phyloP scores from a whole-genome alignment of 2,797 vertebrate genomes.

The Premnoplex brunnescens region DNA sequence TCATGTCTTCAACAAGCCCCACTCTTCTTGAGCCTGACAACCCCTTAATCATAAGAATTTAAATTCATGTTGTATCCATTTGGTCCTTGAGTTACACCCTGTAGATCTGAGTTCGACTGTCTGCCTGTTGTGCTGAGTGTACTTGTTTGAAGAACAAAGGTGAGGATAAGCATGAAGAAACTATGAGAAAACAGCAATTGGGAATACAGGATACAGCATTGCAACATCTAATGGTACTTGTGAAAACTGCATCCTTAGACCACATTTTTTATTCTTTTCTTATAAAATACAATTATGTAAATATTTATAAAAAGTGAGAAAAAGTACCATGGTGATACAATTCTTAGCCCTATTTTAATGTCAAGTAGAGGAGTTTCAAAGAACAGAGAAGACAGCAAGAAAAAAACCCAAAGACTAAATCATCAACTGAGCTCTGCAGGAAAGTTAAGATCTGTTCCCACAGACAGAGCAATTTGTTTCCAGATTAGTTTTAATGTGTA shows the following conservation, averaged over 20 bases:
- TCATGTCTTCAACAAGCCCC: neutral
- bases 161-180: neutral
- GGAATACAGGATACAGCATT: neutral
- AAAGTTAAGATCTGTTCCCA: neutral
- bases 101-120: neutral
- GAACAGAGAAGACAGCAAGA: neutral
- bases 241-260: neutral
- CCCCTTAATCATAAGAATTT: neutral
- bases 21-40: neutral
- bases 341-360: neutral
- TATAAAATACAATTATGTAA: neutral
- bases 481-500: neutral
- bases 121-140: accelerated
- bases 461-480: neutral
- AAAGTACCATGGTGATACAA: neutral
- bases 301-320: neutral
- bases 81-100: neutral
- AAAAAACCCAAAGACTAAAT: neutral
- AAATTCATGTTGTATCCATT: neutral
- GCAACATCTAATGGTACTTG: neutral
- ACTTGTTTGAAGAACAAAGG: neutral
- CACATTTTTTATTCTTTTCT: neutral
- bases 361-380: neutral
- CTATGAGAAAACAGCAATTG: neutral
- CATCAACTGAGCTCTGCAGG: neutral